These are phyloP conservation scores for Chydorus sphaericus DNA, from an alignment of 2,888 invertebrate genomes.

Conservation along the genomic window DNA sequence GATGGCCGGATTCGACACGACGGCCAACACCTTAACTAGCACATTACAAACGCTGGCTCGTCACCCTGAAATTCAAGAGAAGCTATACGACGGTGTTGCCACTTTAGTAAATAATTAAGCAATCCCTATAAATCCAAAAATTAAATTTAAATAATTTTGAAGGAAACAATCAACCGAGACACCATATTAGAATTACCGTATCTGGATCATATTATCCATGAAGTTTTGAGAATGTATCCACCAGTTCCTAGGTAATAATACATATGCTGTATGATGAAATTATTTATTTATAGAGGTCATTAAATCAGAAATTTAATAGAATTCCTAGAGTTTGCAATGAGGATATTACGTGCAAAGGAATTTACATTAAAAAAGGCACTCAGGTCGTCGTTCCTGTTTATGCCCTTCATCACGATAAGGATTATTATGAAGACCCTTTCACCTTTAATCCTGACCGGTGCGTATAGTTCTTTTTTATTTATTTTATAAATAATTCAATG, in stretches of 20 bases:
- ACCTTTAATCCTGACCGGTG: not conserved
- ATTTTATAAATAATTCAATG: too few species aligned
- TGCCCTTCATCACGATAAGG: not conserved
- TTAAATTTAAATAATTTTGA: not conserved
- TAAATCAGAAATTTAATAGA: not conserved
- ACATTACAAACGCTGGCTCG: not conserved
- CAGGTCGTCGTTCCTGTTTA: not conserved
- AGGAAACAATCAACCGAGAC: constrained; percentile 5
- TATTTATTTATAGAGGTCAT: not conserved
- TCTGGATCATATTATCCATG: constrained; percentile 13
- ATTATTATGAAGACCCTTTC: not conserved
- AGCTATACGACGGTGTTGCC: constrained; percentile 6
- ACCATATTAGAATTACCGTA: constrained; percentile 6
- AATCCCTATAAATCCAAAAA: not conserved
- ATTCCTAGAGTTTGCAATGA: constrained; percentile 10
- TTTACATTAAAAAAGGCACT: not conserved
- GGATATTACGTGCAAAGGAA: not conserved
- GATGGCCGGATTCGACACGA: constrained; percentile 11
- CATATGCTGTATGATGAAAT: not conserved
- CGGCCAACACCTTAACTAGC: constrained; percentile 10
- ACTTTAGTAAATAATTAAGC: not conserved
- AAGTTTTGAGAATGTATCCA: constrained; percentile 13
- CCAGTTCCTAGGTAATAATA: not conserved
- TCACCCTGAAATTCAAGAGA: constrained; percentile 9
- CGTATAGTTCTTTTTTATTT: too few species aligned